Evolutionary conservation across 2,113 vertebrate species (phyloP).

Genomic region (Labeo catla): DNA sequence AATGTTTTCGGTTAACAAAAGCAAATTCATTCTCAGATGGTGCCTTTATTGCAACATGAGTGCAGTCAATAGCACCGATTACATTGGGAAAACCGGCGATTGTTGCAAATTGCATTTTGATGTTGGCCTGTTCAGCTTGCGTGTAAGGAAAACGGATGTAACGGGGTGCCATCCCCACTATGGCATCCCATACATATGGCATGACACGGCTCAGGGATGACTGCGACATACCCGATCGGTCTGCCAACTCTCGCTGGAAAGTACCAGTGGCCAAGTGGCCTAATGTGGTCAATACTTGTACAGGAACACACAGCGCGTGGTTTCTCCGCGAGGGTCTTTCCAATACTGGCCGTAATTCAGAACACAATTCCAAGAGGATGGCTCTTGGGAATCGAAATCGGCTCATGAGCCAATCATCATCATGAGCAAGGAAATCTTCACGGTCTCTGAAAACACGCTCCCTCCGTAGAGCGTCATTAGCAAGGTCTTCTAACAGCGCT

Average conservation of each 20-base stretch:
- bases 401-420: too few species aligned
- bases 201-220: conserved; percentile 1
- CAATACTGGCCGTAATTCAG: not conserved
- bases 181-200: not conserved
- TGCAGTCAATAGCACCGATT: not conserved
- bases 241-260: conserved; percentile 12
- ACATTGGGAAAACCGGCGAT: not conserved
- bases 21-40: not conserved
- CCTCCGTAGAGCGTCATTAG: too few species aligned
- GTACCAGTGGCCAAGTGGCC: not conserved
- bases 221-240: conserved; percentile 2
- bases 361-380: not conserved
- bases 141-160: too few species aligned
- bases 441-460: too few species aligned
- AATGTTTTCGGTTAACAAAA: not conserved
- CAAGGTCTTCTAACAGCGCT: too few species aligned
- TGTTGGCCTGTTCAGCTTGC: not conserved
- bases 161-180: too few species aligned
- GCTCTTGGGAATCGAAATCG: too few species aligned
- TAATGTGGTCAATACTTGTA: not conserved
- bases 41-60: not conserved
- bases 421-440: too few species aligned
- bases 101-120: not conserved
- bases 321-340: not conserved
- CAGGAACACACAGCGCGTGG: conserved; percentile 8